These are phyloP conservation scores for Zaprionus gabonicus DNA, from an alignment of 1,140 invertebrate species.

Conservation along the genomic window DNA sequence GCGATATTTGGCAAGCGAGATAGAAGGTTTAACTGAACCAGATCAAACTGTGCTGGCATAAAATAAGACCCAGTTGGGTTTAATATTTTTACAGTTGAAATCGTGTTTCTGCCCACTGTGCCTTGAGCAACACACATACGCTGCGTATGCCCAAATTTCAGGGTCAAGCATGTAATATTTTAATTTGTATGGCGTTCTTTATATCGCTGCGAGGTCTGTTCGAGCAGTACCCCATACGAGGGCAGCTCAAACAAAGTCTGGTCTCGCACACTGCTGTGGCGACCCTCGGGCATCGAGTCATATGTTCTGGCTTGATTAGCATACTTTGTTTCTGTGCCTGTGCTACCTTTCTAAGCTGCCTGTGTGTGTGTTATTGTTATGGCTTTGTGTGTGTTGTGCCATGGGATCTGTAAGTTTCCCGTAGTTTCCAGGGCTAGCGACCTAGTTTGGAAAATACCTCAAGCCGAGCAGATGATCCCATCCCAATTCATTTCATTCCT, in stretches of 20 bases:
- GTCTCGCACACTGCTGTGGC: background rate
- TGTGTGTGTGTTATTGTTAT: constrained; percentile 23
- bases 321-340: constrained; percentile 32
- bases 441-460: constrained; percentile 31
- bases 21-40: background rate
- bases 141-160: constrained; percentile 54
- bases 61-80: background rate
- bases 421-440: constrained; percentile 16
- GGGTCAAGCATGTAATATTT: constrained; percentile 77
- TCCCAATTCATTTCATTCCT: background rate
- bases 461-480: constrained; percentile 10
- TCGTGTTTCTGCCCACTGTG: constrained; percentile 32
- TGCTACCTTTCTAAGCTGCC: constrained; percentile 47
- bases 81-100: background rate
- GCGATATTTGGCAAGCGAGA: background rate
- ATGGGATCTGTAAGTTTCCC: constrained; percentile 48
- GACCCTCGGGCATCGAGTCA: constrained; percentile 19
- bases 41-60: background rate
- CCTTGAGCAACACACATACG: constrained; percentile 28
- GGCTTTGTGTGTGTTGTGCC: constrained; percentile 16
- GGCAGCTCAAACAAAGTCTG: background rate
- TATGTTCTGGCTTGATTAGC: constrained; percentile 31
- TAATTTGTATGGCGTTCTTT: constrained; percentile 71
- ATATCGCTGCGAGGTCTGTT: constrained; percentile 29
- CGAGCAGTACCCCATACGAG: background rate